These are phyloP conservation scores for Tribolium freemani DNA, from an alignment of 2,888 invertebrate genomes.

Conservation along the genomic window DNA sequence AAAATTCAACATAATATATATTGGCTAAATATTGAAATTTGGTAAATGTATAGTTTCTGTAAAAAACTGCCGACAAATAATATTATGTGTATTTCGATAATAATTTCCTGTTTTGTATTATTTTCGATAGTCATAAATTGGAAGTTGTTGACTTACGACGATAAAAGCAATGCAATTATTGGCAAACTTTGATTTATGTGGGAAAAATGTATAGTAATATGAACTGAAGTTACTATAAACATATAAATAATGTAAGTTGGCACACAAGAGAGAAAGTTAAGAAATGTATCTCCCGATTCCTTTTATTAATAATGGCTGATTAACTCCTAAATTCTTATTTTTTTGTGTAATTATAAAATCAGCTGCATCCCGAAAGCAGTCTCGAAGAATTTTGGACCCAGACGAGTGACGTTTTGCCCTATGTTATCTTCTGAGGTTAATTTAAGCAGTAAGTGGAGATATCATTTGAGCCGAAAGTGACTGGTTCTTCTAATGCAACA, in stretches of 20 bases:
- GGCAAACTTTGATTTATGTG: background rate
- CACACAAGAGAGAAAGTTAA: background rate
- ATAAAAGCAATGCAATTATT: background rate
- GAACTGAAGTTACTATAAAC: background rate
- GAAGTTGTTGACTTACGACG: background rate
- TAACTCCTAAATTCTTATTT: too few relatives aligned
- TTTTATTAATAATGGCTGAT: too few relatives aligned
- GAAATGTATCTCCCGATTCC: background rate
- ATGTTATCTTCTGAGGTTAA: constrained; percentile 25
- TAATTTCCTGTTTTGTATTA: background rate
- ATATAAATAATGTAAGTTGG: background rate
- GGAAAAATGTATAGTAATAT: background rate
- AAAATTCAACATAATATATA: background rate
- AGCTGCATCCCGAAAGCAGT: background rate
- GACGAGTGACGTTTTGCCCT: constrained; percentile 16
- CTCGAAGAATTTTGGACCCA: constrained; percentile 6
- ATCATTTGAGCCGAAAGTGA: constrained; percentile 11
- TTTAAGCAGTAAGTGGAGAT: constrained; percentile 12
- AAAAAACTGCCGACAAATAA: background rate
- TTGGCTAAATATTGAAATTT: background rate
- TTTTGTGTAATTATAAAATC: too few relatives aligned
- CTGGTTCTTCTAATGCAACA: constrained; percentile 20
- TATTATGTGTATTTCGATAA: background rate
- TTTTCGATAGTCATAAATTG: background rate
- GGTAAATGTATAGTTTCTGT: too few relatives aligned